A percentile compares a stretch with the other conserved stretches of the same genome.
Evolutionary conservation across 2,888 invertebrate genomes (phyloP).

Genomic region (Amblyteles armatorius): DNA sequence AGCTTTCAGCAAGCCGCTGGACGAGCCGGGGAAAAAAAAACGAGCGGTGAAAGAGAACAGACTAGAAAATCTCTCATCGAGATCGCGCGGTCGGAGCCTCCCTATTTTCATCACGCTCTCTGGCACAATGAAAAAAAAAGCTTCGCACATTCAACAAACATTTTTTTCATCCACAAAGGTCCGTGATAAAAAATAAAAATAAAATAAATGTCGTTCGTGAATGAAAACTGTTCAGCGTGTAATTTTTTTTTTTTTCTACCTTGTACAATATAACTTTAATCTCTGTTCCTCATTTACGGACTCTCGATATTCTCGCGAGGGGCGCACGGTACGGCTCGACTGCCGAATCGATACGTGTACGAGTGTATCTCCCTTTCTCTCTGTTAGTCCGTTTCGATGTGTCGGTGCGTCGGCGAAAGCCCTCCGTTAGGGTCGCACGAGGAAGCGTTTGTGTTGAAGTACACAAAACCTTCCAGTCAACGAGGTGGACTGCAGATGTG

Average conservation of each 20-base stretch:
- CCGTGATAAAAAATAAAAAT: too few relatives aligned
- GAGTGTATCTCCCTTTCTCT: conserved; percentile 26
- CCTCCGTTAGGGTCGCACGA: conserved; percentile 32
- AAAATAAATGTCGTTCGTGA: too few relatives aligned
- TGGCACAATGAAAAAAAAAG: not conserved
- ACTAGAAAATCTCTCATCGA: conserved; percentile 38
- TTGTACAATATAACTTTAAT: conserved; percentile 18
- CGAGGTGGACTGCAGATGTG: conserved; percentile 20
- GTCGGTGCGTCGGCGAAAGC: conserved; percentile 22
- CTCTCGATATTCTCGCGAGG: conserved; percentile 48
- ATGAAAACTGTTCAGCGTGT: too few relatives aligned
- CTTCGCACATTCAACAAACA: not conserved
- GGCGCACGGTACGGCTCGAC: conserved; percentile 12
- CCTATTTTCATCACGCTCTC: not conserved
- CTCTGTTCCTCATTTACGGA: conserved; percentile 11
- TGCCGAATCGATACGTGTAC: conserved; percentile 52
- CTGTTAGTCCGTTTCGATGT: conserved; percentile 13
- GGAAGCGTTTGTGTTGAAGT: conserved; percentile 31
- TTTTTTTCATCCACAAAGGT: not conserved
- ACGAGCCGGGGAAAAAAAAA: conserved; percentile 25
- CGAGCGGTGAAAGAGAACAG: conserved; percentile 28
- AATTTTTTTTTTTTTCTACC: not conserved
- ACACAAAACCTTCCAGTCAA: conserved; percentile 34
- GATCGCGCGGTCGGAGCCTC: conserved; percentile 12
- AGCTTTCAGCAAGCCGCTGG: not conserved